Evolutionary conservation across 2,888 invertebrate species (phyloP).

Genomic region (Cheilosia urbana): DNA sequence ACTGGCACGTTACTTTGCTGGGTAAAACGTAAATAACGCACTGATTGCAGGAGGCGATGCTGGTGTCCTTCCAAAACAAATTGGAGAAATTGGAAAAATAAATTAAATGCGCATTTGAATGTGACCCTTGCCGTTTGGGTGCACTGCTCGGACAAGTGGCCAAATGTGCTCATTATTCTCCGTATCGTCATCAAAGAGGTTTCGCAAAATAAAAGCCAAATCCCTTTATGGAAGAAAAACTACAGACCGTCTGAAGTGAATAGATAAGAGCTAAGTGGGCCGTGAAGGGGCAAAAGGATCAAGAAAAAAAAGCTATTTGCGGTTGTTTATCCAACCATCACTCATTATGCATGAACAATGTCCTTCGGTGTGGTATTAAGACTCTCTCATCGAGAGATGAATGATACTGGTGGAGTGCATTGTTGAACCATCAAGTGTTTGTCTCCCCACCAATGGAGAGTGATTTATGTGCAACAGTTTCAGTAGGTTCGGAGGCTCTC

Average conservation of each 20-base stretch:
- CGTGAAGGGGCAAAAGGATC: not conserved
- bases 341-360: conserved; percentile 61
- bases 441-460: not conserved
- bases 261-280: conserved; percentile 32
- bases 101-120: conserved; percentile 17
- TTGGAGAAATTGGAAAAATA: conserved; percentile 22
- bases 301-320: conserved; percentile 37
- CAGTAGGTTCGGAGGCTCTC: no score
- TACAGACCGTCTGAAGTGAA: conserved; percentile 26
- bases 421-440: conserved; percentile 43
- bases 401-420: conserved; percentile 54
- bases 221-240: conserved; percentile 1
- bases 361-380: conserved; percentile 50
- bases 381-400: conserved; percentile 41
- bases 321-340: conserved; percentile 58
- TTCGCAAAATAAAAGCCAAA: conserved; percentile 1
- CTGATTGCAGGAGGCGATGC: conserved; percentile 21
- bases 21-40: conserved; percentile 26
- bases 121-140: conserved; percentile 26
- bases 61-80: not conserved
- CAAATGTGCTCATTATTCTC: conserved; percentile 4
- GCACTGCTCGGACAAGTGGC: conserved; percentile 21
- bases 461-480: conserved; percentile 50
- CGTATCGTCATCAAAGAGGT: not conserved
- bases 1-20: conserved; percentile 23